A percentile compares a stretch with the other conserved stretches of the same genome.
Evolutionary conservation across 2,888 invertebrate species (phyloP).

Genomic region (Andrena trimmerana): DNA sequence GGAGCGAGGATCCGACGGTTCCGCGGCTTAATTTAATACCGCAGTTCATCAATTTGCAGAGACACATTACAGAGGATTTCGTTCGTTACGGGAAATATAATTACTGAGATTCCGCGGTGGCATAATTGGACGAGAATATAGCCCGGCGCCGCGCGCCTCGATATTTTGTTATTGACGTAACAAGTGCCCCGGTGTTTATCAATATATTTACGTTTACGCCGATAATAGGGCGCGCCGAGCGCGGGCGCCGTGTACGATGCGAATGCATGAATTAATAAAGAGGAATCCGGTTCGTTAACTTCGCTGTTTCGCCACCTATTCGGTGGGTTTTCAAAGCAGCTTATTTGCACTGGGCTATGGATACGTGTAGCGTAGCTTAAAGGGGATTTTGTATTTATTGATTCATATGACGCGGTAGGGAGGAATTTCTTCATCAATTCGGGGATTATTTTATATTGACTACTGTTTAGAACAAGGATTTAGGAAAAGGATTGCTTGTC

Average conservation of each 20-base stretch:
- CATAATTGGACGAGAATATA: conserved; percentile 64
- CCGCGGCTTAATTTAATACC: conserved; percentile 67
- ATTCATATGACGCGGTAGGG: background rate
- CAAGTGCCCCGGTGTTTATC: conserved; percentile 37
- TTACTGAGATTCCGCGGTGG: conserved; percentile 67
- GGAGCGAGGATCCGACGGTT: conserved; percentile 50
- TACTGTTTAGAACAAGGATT: background rate
- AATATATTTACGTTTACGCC: conserved; percentile 32
- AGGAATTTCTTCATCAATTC: background rate
- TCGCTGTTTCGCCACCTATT: background rate
- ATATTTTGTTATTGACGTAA: conserved; percentile 56
- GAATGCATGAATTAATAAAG: conserved; percentile 9
- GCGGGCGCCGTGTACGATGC: background rate
- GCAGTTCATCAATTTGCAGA: conserved; percentile 63
- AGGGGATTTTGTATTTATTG: background rate
- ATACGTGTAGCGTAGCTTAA: background rate
- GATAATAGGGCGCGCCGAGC: conserved; percentile 2
- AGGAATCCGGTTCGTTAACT: conserved; percentile 7
- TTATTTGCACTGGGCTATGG: background rate
- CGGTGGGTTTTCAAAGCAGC: background rate
- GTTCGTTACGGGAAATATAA: conserved; percentile 72
- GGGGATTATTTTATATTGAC: background rate
- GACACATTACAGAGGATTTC: conserved; percentile 68
- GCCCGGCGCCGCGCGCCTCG: conserved; percentile 11
- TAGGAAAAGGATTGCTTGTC: no score